Evolutionary conservation across 2,797 vertebrate species (phyloP).

Genomic region (Urophycis tenuis): DNA sequence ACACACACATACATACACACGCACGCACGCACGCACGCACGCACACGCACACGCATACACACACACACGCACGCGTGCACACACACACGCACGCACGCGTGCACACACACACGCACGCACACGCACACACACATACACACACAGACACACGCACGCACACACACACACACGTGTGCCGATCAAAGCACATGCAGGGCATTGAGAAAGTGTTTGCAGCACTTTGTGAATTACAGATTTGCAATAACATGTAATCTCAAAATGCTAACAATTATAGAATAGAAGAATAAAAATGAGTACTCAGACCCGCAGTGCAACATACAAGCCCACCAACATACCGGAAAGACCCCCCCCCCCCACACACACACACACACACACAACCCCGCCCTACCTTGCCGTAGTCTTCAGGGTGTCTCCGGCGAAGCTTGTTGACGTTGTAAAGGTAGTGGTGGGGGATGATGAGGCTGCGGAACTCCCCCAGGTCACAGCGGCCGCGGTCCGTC

Average conservation of each 20-base stretch:
- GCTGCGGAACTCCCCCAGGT: constrained; percentile 86
- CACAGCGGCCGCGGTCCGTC: constrained; percentile 70
- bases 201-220: no score
- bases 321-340: background rate
- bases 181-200: background rate
- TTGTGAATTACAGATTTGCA: no score
- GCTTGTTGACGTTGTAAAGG: constrained; percentile 80
- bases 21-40: no score
- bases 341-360: background rate
- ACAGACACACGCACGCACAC: background rate
- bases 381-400: constrained; percentile 76
- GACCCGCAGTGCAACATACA: background rate
- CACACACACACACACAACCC: background rate
- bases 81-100: no score
- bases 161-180: background rate
- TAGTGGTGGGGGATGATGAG: constrained; percentile 93
- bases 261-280: no score
- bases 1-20: no score
- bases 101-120: background rate
- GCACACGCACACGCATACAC: no score
- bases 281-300: background rate
- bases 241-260: no score
- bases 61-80: no score
- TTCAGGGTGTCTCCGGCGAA: constrained; percentile 75
- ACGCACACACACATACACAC: background rate